Percentiles rank a stretch among this genome's conserved stretches.
These are phyloP conservation scores for Saturnia pavonia DNA, from an alignment of 2,888 invertebrate genomes.

Conservation along the genomic window DNA sequence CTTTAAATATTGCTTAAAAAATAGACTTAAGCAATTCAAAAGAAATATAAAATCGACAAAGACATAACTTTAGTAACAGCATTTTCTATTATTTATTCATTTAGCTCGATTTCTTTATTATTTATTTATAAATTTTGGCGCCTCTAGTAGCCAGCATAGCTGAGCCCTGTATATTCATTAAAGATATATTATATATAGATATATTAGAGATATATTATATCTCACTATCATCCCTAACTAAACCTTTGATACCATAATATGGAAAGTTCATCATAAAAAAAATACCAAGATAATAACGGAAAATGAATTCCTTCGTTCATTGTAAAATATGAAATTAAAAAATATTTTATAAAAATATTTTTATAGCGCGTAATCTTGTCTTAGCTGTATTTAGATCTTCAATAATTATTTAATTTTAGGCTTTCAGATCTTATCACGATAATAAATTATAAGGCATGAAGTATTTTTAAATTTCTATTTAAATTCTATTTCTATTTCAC, in stretches of 20 bases:
- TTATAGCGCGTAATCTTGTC: background rate
- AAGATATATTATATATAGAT: no score
- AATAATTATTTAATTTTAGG: background rate
- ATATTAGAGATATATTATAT: no score
- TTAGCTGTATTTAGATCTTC: background rate
- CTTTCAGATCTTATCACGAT: background rate
- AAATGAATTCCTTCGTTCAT: background rate
- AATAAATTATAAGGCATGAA: background rate
- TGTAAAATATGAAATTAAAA: no score
- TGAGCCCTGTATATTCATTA: no score
- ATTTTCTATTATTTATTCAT: no score
- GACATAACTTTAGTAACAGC: no score
- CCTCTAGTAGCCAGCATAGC: no score
- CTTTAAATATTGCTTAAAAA: no score
- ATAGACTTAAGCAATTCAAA: no score
- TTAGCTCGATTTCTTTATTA: no score
- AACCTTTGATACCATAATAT: background rate
- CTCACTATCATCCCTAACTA: background rate
- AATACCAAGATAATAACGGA: background rate
- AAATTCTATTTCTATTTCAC: background rate
- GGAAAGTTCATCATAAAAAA: background rate
- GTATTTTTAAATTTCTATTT: background rate
- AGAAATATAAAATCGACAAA: no score
- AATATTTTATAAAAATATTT: background rate
- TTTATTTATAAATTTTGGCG: no score